Evolutionary conservation across 64 coral and sea anemone species (phyloP).

Genomic region (Dendronephthya gigantea): DNA sequence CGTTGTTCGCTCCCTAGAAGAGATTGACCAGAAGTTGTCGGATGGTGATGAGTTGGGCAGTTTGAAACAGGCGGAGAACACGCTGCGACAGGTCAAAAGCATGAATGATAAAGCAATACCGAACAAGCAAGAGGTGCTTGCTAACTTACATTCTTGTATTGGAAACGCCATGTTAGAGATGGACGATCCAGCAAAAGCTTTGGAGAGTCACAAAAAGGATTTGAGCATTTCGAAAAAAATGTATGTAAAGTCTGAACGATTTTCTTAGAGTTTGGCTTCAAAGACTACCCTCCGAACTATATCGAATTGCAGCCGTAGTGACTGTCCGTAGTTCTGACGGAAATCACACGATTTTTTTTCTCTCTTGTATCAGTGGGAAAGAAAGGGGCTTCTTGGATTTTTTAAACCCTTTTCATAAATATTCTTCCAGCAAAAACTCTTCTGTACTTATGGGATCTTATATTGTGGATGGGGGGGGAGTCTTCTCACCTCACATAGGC

Average conservation of each 20-base stretch:
- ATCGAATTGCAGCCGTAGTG: too few species aligned
- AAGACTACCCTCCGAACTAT: too few species aligned
- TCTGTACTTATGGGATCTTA: too few species aligned
- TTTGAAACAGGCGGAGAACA: conserved; percentile 70
- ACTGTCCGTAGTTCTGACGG: too few species aligned
- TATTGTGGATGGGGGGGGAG: too few species aligned
- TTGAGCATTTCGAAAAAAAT: conserved; percentile 73
- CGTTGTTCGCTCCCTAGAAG: conserved; percentile 76
- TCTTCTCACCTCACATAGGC: too few species aligned
- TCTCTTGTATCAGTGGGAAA: too few species aligned
- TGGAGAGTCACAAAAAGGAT: conserved; percentile 83
- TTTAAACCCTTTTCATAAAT: too few species aligned
- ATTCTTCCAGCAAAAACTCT: too few species aligned
- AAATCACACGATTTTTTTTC: too few species aligned
- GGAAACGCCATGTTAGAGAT: conserved; percentile 91
- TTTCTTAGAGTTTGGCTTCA: not conserved
- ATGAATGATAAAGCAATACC: conserved; percentile 69
- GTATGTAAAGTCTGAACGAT: conserved; percentile 37
- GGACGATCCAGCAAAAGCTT: conserved; percentile 78
- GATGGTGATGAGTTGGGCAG: conserved; percentile 68
- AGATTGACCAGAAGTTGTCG: conserved; percentile 77
- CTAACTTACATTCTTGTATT: conserved; percentile 88
- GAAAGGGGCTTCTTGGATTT: too few species aligned
- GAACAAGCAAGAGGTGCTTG: conserved; percentile 93
- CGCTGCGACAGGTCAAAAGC: conserved; percentile 71